Evolutionary conservation across 2,888 invertebrate genomes (phyloP), one percentile per base, ranked within the genome.

Genomic region (Autographa pulchrina): DNA sequence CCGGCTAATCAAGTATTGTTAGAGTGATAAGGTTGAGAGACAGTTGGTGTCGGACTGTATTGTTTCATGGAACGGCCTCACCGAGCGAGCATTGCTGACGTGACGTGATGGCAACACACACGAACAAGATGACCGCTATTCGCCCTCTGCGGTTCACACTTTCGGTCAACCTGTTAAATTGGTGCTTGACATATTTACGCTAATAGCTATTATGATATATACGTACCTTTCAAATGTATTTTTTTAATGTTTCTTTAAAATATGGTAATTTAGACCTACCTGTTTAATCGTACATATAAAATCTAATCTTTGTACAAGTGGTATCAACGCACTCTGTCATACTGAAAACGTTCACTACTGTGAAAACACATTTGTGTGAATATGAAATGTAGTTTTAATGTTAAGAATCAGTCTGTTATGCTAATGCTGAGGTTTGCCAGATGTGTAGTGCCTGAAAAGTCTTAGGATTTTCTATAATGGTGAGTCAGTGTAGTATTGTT

Each of bases 101-200:
- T 76, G 61, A 56, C 31, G 59, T 65, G 67, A 63, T 80, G 68
- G 70, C 59, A 61, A 75, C 76, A 62, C 78, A 78, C 78, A 75
- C 78, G 74, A 62, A 2, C 66, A 20, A 62, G 74, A 68, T 79
- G 88, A 87, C 88, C 89, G 86, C 88, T 89, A 84, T 81, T 77
- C 65, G 88, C 77, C 89, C 89, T 88, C 82, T 86, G 77, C 32
- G 64, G 65, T 59, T 70, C 70, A 70, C 67, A 74, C 75, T 81
- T 81, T 75, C 75, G 58, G 73, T 78, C 77, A 76, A 81, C 83
- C 81, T 75, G 79, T 82, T 82, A 69, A 78, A 81, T 82, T 78
- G 72, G 65, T 72, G 62, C 70, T 78, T 78, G 80, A 72, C 77
- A 70, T 73, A 79, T 77, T 65, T 68, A 73, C 56, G 68, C 68